A percentile compares a stretch with the other conserved stretches of the same genome.
phyloP scores from a whole-genome alignment of 1,140 invertebrate species.

The Chelonus insularis region DNA sequence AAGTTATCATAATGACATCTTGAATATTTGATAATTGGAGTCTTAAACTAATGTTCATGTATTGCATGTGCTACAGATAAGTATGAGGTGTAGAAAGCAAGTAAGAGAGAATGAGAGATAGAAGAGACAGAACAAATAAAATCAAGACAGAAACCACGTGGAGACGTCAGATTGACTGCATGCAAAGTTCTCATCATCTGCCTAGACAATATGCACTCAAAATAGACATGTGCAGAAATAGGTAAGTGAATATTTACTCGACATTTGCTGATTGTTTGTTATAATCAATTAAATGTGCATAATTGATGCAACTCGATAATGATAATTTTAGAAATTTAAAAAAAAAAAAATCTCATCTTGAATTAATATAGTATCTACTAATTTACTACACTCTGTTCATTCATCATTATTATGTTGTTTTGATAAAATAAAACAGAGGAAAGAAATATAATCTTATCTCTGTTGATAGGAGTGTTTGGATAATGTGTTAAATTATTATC shows the following conservation, averaged over 20 bases:
- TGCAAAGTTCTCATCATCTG: conserved; percentile 10
- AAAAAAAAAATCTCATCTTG: too few species aligned
- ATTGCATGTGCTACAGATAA: conserved; percentile 42
- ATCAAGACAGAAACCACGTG: not conserved
- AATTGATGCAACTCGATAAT: too few species aligned
- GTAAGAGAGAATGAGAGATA: not conserved
- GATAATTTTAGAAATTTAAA: too few species aligned
- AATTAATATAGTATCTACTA: too few species aligned
- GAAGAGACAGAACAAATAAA: conserved; percentile 14
- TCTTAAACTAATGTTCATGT: conserved; percentile 33
- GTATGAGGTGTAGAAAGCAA: conserved; percentile 12
- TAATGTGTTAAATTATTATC: too few species aligned
- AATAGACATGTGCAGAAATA: not conserved
- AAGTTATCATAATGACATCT: too few species aligned
- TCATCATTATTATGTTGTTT: too few species aligned
- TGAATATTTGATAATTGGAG: conserved; percentile 37
- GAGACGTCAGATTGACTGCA: conserved; percentile 16
- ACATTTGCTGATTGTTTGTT: not conserved
- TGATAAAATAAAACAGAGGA: too few species aligned
- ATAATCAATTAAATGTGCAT: not conserved
- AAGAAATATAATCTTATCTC: too few species aligned
- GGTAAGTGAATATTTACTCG: not conserved
- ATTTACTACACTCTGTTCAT: too few species aligned
- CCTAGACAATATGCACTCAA: conserved; percentile 1
- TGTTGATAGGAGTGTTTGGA: too few species aligned